Evolutionary conservation across 2,888 invertebrate genomes (phyloP), one percentile per base, ranked within the genome.

Genomic region (Eucriotettix oculatus): DNA sequence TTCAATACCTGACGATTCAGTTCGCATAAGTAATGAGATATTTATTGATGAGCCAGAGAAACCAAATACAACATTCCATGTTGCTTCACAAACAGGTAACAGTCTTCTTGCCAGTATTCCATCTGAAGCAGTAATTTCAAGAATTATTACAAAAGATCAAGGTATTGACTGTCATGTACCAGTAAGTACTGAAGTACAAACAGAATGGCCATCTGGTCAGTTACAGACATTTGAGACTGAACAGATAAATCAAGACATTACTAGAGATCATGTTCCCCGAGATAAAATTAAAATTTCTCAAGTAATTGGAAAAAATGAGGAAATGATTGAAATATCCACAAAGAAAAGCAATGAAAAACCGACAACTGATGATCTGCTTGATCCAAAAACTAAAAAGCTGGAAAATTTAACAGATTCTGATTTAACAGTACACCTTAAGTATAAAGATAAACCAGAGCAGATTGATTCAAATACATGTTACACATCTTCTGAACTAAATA

Each of bases 291-390:
- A 80, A 69, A 82, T 87, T 1, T 79, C 78, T 10, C 84, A 86
- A 70, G 82, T 76, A 14, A 71, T 79, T 61, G 78, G 79, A 59
- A 82, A 78, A 62, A 83, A 82, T 2, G 80, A 82, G 66, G 85
- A 86, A 72, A 84, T 83, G 0, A 85, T 87, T 65, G 82, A 85
- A 74, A 85, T 86, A 62, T 82, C 83, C 14, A 85, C 85, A 60
- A 78, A 79, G 65, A 14, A 58, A n/a, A 56, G 44, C 43, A 75
- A 79, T 40, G 79, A 83, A 52, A 68, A 70, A 65, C 5, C 71
- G 71, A 54, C 70, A 48, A 48, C 48, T 48, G n/a, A 12, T 48
- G 48, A n/a, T 48, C 48, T 48, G 48, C 48, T n/a, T 48, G 48
- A 48, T 48, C 14, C 12, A n/a, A 9, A 60, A 59, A 14, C 60